Evolutionary conservation across 1,140 invertebrate genomes (phyloP).

Genomic region (Euura lappo): DNA sequence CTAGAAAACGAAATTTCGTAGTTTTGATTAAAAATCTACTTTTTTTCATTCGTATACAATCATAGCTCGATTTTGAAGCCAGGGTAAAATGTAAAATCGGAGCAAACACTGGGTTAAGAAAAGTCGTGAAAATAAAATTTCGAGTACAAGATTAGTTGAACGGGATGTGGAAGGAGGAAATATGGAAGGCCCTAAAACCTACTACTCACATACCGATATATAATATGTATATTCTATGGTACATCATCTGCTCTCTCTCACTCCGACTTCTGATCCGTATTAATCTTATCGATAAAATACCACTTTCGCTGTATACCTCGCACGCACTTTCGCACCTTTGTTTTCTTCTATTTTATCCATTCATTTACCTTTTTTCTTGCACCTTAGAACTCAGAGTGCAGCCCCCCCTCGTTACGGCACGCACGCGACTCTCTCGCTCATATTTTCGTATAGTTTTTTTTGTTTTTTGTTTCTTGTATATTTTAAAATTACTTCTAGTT

Average conservation of each 20-base stretch:
- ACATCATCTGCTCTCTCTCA: constrained; percentile 34
- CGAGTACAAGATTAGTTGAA: background rate
- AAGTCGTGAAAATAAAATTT: background rate
- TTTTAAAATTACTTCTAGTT: too few relatives aligned
- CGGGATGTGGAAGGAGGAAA: background rate
- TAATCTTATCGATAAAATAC: constrained; percentile 30
- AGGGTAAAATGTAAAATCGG: background rate
- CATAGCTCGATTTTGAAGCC: too few relatives aligned
- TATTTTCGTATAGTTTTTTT: too few relatives aligned
- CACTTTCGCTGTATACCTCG: background rate
- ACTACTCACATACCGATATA: constrained; percentile 36
- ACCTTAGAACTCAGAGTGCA: background rate
- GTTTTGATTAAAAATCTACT: too few relatives aligned
- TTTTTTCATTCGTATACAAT: too few relatives aligned
- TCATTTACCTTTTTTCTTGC: background rate
- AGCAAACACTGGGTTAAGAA: background rate
- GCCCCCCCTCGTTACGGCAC: too few relatives aligned
- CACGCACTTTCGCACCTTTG: constrained; percentile 1
- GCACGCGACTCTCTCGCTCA: too few relatives aligned
- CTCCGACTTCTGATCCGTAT: constrained; percentile 24
- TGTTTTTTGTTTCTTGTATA: too few relatives aligned
- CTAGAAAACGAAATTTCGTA: background rate
- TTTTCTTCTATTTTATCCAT: too few relatives aligned
- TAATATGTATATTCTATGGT: constrained; percentile 44
- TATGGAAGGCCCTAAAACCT: constrained; percentile 30